These are phyloP conservation scores for Huso huso DNA, from an alignment of 2,797 vertebrate genomes.

Conservation along the genomic window DNA sequence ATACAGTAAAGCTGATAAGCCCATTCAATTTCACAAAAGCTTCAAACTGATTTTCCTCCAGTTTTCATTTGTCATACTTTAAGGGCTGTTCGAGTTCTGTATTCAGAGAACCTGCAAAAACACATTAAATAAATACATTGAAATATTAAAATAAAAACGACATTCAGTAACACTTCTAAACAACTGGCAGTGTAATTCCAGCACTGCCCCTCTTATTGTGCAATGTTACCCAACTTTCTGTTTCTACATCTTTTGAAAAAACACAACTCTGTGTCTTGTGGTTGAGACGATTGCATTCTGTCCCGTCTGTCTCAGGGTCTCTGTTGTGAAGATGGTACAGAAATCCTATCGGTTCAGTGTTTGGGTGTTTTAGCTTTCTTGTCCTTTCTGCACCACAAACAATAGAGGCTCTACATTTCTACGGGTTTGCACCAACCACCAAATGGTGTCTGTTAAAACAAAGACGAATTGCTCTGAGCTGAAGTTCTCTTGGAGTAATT, in stretches of 20 bases:
- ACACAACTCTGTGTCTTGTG: no score
- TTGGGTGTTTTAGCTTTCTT: slow-evolving; percentile 38
- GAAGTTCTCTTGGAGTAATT: slow-evolving; percentile 50
- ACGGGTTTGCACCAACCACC: slow-evolving; percentile 21
- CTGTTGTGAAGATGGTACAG: slow-evolving; percentile 31
- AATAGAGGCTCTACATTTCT: slow-evolving; percentile 31
- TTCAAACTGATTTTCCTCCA: neutral
- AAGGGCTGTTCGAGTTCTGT: no score
- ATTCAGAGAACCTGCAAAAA: no score
- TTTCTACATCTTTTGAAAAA: no score
- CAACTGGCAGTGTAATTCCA: no score
- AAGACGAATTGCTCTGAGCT: slow-evolving; percentile 45
- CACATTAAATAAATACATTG: no score
- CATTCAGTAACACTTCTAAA: no score
- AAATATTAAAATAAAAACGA: no score
- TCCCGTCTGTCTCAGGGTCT: slow-evolving; percentile 40
- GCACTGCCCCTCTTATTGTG: no score
- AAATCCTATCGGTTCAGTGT: slow-evolving; percentile 30
- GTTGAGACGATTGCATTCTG: slow-evolving; percentile 32
- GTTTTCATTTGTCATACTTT: no score
- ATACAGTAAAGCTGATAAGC: slow-evolving; percentile 20
- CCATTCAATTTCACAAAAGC: slow-evolving; percentile 19
- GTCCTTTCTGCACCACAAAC: slow-evolving; percentile 37
- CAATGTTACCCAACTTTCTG: no score
- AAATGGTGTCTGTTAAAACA: slow-evolving; percentile 40